Evolutionary conservation across 1,140 invertebrate genomes (phyloP).

Genomic region (Drosophila bocki): DNA sequence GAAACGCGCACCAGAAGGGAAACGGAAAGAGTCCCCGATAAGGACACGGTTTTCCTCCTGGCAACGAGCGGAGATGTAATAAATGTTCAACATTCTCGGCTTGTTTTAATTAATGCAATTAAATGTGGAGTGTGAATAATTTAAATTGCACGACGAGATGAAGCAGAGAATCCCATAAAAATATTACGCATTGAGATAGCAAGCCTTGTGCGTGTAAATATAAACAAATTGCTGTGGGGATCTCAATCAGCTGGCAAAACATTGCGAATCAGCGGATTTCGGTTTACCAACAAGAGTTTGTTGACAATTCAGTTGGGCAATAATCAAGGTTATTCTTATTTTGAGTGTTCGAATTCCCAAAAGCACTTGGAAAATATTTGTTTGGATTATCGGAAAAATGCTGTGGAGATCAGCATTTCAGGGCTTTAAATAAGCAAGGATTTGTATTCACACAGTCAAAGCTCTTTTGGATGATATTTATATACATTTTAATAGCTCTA

Average conservation of each 20-base stretch:
- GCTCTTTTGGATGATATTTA: background rate
- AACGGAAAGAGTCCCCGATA: slow-evolving; percentile 33
- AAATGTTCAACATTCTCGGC: slow-evolving; percentile 59
- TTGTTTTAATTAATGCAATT: slow-evolving; percentile 62
- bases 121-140: slow-evolving; percentile 54
- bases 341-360: background rate
- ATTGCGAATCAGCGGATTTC: slow-evolving; percentile 12
- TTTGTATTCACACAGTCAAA: background rate
- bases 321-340: slow-evolving; percentile 11
- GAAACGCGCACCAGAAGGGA: slow-evolving; percentile 47
- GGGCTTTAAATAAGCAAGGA: background rate
- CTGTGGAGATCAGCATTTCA: background rate
- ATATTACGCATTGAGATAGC: slow-evolving; percentile 22
- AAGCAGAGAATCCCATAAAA: slow-evolving; percentile 35
- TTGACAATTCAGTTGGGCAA: background rate
- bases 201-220: slow-evolving; percentile 5
- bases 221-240: slow-evolving; percentile 15
- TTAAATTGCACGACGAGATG: slow-evolving; percentile 39
- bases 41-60: slow-evolving; percentile 34
- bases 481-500: background rate
- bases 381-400: background rate
- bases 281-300: background rate
- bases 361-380: slow-evolving; percentile 3
- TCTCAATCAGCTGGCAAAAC: slow-evolving; percentile 25
- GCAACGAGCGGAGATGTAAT: slow-evolving; percentile 31